Conservation (phyloP, 2,797 vertebrate genomes). For the Crypturellus tataupa region DNA sequence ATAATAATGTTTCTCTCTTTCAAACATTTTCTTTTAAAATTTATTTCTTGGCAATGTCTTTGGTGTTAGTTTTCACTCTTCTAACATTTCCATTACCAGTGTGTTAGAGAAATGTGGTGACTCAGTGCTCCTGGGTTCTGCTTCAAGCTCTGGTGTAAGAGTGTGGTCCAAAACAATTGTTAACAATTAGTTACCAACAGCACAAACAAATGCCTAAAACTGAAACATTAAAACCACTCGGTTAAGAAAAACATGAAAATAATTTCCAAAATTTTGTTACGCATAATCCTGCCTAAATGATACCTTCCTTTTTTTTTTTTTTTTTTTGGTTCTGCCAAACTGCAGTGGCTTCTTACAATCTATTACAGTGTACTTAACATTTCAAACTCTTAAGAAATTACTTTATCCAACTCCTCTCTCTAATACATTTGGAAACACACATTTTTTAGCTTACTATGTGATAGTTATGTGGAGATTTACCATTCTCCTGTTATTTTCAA, state of each 20-base stretch:
- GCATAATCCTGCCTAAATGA: neutral
- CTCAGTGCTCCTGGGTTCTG: constrained; percentile 13
- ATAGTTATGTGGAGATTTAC: neutral
- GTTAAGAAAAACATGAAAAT: neutral
- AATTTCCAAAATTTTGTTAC: neutral
- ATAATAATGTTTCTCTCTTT: neutral
- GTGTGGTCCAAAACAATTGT: neutral
- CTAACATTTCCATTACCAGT: neutral
- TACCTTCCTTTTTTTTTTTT: neutral
- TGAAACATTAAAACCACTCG: neutral
- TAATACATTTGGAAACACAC: neutral
- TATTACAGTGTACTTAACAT: neutral
- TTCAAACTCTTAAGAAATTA: constrained; percentile 14
- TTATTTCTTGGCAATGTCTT: neutral
- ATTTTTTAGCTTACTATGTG: neutral
- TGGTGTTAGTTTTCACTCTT: neutral
- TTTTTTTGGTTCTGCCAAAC: neutral
- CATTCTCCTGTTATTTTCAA: constrained; percentile 48
- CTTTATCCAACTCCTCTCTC: neutral
- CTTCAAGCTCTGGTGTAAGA: neutral
- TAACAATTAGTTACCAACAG: neutral
- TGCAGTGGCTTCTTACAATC: neutral
- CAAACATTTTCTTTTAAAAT: neutral
- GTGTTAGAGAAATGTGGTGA: constrained; percentile 19
- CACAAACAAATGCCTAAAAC: neutral